Evolutionary conservation across 2,888 invertebrate genomes (phyloP).

Genomic region (Synergus gifuensis): DNA sequence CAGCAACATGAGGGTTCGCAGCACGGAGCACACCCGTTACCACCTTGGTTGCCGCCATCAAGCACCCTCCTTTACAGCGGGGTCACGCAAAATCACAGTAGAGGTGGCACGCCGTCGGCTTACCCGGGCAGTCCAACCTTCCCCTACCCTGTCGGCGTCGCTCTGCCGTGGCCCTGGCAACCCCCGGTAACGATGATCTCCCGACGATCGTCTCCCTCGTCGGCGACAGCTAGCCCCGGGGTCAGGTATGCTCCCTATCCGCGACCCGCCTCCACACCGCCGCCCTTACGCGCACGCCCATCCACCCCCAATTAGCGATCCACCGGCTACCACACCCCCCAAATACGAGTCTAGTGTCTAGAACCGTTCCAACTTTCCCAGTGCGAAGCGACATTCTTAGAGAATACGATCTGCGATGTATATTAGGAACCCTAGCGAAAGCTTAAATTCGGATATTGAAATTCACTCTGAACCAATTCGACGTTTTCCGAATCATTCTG

Average conservation of each 20-base stretch:
- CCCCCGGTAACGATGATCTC: slow-evolving; percentile 71
- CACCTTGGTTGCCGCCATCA: slow-evolving; percentile 71
- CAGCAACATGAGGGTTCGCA: slow-evolving; percentile 63
- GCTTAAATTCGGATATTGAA: no score
- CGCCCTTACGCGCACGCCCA: slow-evolving; percentile 65
- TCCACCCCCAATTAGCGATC: slow-evolving; percentile 70
- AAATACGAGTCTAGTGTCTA: slow-evolving; percentile 20
- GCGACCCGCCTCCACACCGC: slow-evolving; percentile 62
- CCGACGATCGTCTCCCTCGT: slow-evolving; percentile 71
- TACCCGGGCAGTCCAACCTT: slow-evolving; percentile 66
- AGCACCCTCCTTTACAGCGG: slow-evolving; percentile 71
- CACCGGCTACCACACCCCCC: slow-evolving; percentile 43
- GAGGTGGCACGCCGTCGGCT: slow-evolving; percentile 62
- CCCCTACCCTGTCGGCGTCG: slow-evolving; percentile 65
- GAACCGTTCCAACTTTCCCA: slow-evolving; percentile 11
- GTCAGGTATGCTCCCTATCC: slow-evolving; percentile 71
- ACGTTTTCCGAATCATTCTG: no score
- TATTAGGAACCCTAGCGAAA: background rate
- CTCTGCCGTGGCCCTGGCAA: slow-evolving; percentile 75
- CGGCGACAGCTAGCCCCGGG: slow-evolving; percentile 72
- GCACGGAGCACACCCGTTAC: slow-evolving; percentile 61
- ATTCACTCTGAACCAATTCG: no score
- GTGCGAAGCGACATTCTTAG: slow-evolving; percentile 18
- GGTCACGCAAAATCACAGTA: slow-evolving; percentile 63
- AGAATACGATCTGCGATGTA: slow-evolving; percentile 18